Evolutionary conservation across 2,113 vertebrate species (phyloP), one percentile per base, ranked within the genome.

Genomic region (Numida meleagris): DNA sequence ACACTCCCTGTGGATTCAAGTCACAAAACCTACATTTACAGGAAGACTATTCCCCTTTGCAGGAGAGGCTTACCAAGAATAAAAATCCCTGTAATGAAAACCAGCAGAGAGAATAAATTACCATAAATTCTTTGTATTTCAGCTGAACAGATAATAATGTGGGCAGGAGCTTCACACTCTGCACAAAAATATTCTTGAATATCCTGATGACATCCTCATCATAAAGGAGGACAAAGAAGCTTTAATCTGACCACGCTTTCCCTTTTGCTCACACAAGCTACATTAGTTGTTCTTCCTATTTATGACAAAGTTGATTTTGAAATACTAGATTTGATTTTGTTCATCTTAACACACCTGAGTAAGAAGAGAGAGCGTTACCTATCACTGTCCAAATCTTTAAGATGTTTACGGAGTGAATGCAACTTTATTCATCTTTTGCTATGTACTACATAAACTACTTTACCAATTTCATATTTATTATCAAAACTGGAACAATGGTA

Each of bases 31-130:
- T 82, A 86, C 91, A 95, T 92, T 51, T 90, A 95, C 70, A 88
- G 59, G 77, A 84, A 96, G 70, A 86, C 79, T 95, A 90, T 81
- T 94, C 74, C 71, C 75, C 50, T 79, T 86, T 80, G 89, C 70
- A 91, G 86, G 43, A 27, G 70, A 94, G 84, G 48, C 84, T 96
- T 83, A 93, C 61, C 63, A 89, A 66, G 55, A 92, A 94, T 84
- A 84, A 94, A 97, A 95, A 14, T 50, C 50, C 61, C 89, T 91
- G 70, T 95, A 90, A 95, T 59, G 74, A 95, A 92, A 96, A 85
- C 65, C 72, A 89, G 72, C 46, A 86, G 67, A 68, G 65, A 89
- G 92, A 96, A 96, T 91, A 96, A 94, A 96, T 97, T 92, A 91
- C 46, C 95, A 96, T 91, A 76, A 83, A 88, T 85, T 94, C 67